These are phyloP conservation scores for Drosophila atroscutellata DNA, from an alignment of 2,888 invertebrate genomes.

Conservation along the genomic window DNA sequence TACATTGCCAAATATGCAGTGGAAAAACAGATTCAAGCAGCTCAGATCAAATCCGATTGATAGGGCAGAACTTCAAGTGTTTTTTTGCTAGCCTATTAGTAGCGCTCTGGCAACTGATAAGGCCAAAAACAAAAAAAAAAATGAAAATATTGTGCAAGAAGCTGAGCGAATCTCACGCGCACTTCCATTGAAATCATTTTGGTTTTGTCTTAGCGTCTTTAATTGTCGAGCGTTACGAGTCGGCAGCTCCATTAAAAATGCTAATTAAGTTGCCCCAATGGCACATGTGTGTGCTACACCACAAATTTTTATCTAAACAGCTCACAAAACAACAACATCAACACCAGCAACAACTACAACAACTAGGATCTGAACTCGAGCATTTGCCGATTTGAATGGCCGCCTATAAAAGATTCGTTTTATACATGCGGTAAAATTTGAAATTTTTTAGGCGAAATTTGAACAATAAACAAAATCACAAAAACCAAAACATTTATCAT, in stretches of 20 bases:
- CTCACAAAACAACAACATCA: conserved; percentile 70
- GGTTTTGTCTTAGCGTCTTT: conserved; percentile 53
- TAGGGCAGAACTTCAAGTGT: conserved; percentile 57
- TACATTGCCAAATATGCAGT: conserved; percentile 48
- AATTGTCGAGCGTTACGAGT: conserved; percentile 75
- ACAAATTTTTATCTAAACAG: conserved; percentile 78
- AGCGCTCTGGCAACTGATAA: conserved; percentile 76
- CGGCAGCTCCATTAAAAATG: conserved; percentile 81
- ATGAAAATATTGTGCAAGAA: conserved; percentile 38
- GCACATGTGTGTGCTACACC: conserved; percentile 72
- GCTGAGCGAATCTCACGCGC: conserved; percentile 48
- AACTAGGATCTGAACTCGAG: conserved; percentile 52
- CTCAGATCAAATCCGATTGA: conserved; percentile 39
- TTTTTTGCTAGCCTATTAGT: conserved; percentile 57
- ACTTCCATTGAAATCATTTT: conserved; percentile 51
- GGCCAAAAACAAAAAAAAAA: neutral
- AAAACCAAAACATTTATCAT: conserved; percentile 82
- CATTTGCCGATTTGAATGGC: conserved; percentile 65
- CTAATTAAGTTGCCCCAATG: conserved; percentile 79
- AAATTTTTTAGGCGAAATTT: conserved; percentile 76
- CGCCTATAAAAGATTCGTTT: conserved; percentile 72
- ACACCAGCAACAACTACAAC: conserved; percentile 39
- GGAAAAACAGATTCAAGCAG: neutral
- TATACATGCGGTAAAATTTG: conserved; percentile 75
- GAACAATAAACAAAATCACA: conserved; percentile 82